These are phyloP conservation scores for Holotrichia oblita DNA, from an alignment of 1,140 invertebrate genomes.

Conservation along the genomic window DNA sequence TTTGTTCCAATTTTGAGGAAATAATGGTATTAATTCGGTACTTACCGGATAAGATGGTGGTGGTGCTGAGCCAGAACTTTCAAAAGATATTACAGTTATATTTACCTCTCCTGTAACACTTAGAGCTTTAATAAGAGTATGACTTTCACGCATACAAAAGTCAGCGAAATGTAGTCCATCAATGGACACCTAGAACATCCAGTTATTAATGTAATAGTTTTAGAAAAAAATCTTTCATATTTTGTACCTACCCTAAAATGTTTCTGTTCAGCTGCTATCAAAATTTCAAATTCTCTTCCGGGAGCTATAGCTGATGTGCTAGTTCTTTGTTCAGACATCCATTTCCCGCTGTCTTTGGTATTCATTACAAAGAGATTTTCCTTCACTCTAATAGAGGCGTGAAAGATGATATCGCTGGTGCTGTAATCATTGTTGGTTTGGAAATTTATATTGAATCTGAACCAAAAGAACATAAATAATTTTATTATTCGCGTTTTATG, in stretches of 20 bases:
- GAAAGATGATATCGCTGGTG: neutral
- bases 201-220: too few relatives aligned
- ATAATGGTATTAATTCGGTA: too few relatives aligned
- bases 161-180: neutral
- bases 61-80: neutral
- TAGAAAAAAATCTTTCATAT: neutral
- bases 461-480: too few relatives aligned
- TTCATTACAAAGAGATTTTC: neutral
- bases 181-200: neutral
- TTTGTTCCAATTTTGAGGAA: too few relatives aligned
- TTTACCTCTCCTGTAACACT: neutral
- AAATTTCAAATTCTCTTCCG: slow-evolving; percentile 3
- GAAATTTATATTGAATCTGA: neutral
- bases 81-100: neutral
- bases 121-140: slow-evolving; percentile 24
- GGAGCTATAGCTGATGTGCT: neutral
- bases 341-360: neutral
- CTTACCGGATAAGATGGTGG: neutral
- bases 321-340: neutral
- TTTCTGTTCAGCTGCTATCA: neutral
- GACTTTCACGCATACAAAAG: neutral
- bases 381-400: neutral
- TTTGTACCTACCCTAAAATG: neutral
- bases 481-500: neutral
- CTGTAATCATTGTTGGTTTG: slow-evolving; percentile 8